Percentiles rank a stretch among this genome's conserved stretches.
These are phyloP conservation scores for Crotalus helleri DNA, from an alignment of 2,113 vertebrate species.

Conservation along the genomic window DNA sequence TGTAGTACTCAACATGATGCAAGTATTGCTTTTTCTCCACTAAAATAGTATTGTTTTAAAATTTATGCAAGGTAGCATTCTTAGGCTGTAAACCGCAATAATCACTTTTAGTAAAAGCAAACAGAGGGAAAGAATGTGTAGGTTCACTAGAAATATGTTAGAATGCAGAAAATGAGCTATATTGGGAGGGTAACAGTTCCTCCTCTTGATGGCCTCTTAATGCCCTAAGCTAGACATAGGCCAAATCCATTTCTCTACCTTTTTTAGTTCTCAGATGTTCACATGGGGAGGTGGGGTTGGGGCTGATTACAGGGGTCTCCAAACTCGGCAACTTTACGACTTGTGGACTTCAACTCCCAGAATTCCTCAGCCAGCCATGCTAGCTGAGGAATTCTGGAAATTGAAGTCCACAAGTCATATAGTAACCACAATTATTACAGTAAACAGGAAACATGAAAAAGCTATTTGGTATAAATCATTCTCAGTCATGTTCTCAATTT, in stretches of 20 bases:
- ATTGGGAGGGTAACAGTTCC: background rate
- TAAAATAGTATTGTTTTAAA: background rate
- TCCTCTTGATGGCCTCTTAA: background rate
- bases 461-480: constrained; percentile 3
- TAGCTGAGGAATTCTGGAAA: background rate
- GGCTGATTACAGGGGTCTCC: background rate
- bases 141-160: background rate
- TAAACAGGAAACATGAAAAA: constrained; percentile 22
- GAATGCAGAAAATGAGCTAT: background rate
- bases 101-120: background rate
- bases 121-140: background rate
- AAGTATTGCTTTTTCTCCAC: background rate
- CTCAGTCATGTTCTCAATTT: constrained; percentile 41
- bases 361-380: background rate
- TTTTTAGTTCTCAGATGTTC: background rate
- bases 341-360: background rate
- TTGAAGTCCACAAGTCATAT: background rate
- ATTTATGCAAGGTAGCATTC: background rate
- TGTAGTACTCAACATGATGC: background rate
- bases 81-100: background rate
- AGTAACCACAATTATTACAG: background rate
- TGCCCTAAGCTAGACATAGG: background rate
- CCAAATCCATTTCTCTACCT: background rate
- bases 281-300: too few species aligned
- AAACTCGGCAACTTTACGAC: background rate